Conservation (phyloP, 1,140 invertebrate species). For the Achroia grisella region DNA sequence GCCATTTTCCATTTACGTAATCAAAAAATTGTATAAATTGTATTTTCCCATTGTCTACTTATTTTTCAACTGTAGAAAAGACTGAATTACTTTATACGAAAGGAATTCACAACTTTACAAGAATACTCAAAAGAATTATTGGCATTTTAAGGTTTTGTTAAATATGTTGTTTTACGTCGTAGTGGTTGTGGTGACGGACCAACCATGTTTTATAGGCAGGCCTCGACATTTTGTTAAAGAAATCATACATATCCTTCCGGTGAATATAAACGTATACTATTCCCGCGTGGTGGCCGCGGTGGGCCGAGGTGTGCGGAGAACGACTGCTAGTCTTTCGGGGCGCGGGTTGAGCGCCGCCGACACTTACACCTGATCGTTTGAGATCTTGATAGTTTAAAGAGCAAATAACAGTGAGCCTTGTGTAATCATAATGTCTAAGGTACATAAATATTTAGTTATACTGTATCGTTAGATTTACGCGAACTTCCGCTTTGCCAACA, state of each 20-base stretch:
- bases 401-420: constrained; percentile 61
- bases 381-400: constrained; percentile 36
- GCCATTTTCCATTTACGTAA: constrained; percentile 60
- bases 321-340: constrained; percentile 29
- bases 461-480: constrained; percentile 70
- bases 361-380: constrained; percentile 26
- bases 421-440: constrained; percentile 69
- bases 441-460: constrained; percentile 71
- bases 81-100: constrained; percentile 49
- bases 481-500: constrained; percentile 70
- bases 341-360: constrained; percentile 22
- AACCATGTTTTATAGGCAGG: constrained; percentile 42
- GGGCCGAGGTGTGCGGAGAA: too few relatives aligned
- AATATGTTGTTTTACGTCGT: constrained; percentile 36
- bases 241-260: constrained; percentile 69
- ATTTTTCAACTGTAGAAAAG: constrained; percentile 65
- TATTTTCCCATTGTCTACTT: constrained; percentile 44
- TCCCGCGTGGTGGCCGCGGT: constrained; percentile 27
- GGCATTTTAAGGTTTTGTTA: constrained; percentile 41
- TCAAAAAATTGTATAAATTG: constrained; percentile 36
- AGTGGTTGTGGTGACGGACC: constrained; percentile 61
- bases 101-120: constrained; percentile 50
- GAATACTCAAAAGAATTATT: constrained; percentile 59
- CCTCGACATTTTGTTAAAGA: constrained; percentile 39
- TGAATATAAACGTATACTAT: constrained; percentile 53